phyloP scores from a whole-genome alignment of 2,113 vertebrate genomes.

The Xenopus laevis region DNA sequence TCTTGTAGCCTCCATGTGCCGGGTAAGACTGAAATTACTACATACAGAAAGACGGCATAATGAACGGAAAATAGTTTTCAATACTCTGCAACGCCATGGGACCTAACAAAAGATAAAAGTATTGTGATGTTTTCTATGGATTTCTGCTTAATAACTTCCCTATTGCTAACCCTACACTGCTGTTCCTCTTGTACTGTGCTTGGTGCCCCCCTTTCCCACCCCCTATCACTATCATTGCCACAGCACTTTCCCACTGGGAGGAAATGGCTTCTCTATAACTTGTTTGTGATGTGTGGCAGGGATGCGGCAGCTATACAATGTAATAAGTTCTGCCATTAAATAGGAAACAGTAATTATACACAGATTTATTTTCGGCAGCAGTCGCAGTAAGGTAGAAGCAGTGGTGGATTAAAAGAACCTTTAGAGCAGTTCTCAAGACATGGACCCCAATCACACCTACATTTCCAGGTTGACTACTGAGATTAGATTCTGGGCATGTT shows the following conservation, averaged over 20 bases:
- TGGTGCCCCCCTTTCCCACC: not conserved
- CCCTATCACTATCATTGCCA: not conserved
- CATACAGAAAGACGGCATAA: slow-evolving; percentile 15
- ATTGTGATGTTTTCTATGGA: slow-evolving; percentile 10
- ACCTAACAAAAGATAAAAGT: slow-evolving; percentile 18
- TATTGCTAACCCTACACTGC: slow-evolving; percentile 8
- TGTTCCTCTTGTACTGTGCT: not conserved
- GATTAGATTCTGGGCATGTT: too few relatives aligned
- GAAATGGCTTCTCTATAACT: not conserved
- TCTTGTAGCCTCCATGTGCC: slow-evolving; percentile 20
- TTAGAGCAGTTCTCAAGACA: too few relatives aligned
- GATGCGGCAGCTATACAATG: not conserved
- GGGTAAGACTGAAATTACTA: slow-evolving; percentile 27
- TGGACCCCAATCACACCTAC: too few relatives aligned
- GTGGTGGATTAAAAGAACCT: too few relatives aligned
- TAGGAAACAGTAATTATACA: too few relatives aligned
- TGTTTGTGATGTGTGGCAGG: not conserved
- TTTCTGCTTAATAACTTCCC: not conserved
- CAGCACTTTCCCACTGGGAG: not conserved
- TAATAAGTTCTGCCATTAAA: not conserved
- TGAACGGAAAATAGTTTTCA: slow-evolving; percentile 24
- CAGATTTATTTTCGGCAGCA: too few relatives aligned
- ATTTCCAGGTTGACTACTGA: too few relatives aligned
- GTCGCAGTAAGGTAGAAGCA: too few relatives aligned
- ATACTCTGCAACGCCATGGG: slow-evolving; percentile 20